Percentiles rank a stretch among this genome's conserved stretches.
Evolutionary conservation across 2,797 vertebrate genomes (phyloP).

Genomic region (Aphelocoma californica): DNA sequence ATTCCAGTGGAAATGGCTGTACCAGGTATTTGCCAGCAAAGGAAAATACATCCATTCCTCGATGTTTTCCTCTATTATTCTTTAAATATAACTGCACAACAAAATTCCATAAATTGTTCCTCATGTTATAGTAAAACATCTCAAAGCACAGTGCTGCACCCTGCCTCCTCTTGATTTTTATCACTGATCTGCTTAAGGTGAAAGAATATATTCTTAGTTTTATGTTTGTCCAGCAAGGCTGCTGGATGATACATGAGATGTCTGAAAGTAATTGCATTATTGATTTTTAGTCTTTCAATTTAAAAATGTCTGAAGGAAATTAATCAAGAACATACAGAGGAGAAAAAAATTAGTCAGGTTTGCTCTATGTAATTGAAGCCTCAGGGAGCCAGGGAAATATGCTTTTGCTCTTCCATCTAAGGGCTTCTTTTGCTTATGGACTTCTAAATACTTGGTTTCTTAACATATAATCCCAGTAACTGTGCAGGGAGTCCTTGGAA

Average conservation of each 20-base stretch:
- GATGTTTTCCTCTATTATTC: not conserved
- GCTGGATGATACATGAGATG: constrained; percentile 27
- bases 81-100: not conserved
- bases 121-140: not conserved
- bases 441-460: constrained; percentile 31
- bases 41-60: not conserved
- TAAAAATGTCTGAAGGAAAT: constrained; percentile 33
- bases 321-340: constrained; percentile 29
- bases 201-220: not conserved
- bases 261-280: constrained; percentile 48
- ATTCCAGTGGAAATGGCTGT: constrained; percentile 90
- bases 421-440: constrained; percentile 1
- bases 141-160: not conserved
- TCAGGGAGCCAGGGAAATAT: not conserved
- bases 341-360: not conserved
- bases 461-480: not conserved
- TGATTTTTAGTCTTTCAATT: constrained; percentile 55
- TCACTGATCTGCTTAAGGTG: not conserved
- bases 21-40: constrained; percentile 76
- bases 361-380: constrained; percentile 25
- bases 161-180: not conserved
- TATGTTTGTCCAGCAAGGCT: constrained; percentile 25
- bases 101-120: not conserved
- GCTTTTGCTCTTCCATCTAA: constrained; percentile 1
- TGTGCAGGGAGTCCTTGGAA: not conserved